These are phyloP conservation scores for Venusia cambrica DNA, from an alignment of 2,888 invertebrate genomes.

Conservation along the genomic window DNA sequence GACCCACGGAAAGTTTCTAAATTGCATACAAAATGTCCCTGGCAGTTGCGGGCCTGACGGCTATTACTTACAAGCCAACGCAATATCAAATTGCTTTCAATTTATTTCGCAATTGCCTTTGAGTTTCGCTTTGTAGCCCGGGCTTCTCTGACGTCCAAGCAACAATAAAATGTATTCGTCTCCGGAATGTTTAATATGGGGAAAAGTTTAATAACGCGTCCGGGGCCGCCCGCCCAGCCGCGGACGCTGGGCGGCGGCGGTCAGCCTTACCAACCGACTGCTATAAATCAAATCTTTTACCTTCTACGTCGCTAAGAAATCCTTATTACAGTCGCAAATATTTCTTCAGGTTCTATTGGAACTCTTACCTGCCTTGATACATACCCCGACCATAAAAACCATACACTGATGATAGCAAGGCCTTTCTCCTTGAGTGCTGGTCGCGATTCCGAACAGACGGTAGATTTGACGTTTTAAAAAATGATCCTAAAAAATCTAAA, in stretches of 20 bases:
- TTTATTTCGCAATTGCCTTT: slow-evolving; percentile 82
- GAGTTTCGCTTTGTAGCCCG: slow-evolving; percentile 81
- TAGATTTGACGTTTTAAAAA: too few species aligned
- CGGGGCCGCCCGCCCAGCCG: slow-evolving; percentile 52
- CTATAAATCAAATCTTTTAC: slow-evolving; percentile 80
- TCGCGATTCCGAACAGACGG: too few species aligned
- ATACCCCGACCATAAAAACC: too few species aligned
- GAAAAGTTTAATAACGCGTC: slow-evolving; percentile 82
- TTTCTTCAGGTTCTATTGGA: slow-evolving; percentile 36
- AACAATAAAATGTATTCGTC: slow-evolving; percentile 82
- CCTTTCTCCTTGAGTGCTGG: too few species aligned
- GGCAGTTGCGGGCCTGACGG: slow-evolving; percentile 70
- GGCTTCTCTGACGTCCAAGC: slow-evolving; percentile 79
- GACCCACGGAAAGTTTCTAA: slow-evolving; percentile 60
- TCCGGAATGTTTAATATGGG: slow-evolving; percentile 83
- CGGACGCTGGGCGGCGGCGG: slow-evolving; percentile 41
- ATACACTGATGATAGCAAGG: too few species aligned
- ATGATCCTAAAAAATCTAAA: too few species aligned
- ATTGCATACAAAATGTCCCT: slow-evolving; percentile 72
- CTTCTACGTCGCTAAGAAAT: slow-evolving; percentile 69
- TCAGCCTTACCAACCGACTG: slow-evolving; percentile 64
- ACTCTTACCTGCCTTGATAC: too few species aligned
- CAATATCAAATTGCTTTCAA: slow-evolving; percentile 82
- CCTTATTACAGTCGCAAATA: slow-evolving; percentile 73
- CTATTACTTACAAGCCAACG: slow-evolving; percentile 81